phyloP scores from a whole-genome alignment of 2,888 invertebrate species.

The Drosophila paranaensis region DNA sequence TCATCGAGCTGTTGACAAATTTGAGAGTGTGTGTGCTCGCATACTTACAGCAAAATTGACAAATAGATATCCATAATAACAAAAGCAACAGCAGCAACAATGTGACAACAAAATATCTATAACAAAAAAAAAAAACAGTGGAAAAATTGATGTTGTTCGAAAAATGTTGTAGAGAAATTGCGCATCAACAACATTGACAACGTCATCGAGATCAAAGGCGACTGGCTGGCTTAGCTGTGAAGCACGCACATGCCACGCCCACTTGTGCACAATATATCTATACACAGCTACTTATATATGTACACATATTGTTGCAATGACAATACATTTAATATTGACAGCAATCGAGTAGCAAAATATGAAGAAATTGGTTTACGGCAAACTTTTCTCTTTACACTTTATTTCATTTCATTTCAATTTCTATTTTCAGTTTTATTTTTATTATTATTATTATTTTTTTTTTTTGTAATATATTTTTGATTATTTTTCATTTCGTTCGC shows the following conservation, averaged over 20 bases:
- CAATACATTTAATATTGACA: constrained; percentile 69
- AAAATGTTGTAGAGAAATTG: constrained; percentile 71
- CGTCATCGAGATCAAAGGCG: constrained; percentile 72
- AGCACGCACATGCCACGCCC: constrained; percentile 29
- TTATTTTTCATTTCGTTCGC: constrained; percentile 48
- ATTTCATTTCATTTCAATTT: constrained; percentile 18
- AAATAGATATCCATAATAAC: constrained; percentile 45
- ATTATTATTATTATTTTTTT: too few species aligned
- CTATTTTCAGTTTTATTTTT: constrained; percentile 9
- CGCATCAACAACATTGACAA: constrained; percentile 67
- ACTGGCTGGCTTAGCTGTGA: constrained; percentile 59
- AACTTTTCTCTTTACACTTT: constrained; percentile 31
- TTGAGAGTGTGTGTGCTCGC: constrained; percentile 38
- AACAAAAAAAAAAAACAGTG: background rate
- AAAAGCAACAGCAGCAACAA: constrained; percentile 32
- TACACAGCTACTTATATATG: background rate
- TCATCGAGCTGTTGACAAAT: constrained; percentile 41
- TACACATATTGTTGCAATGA: constrained; percentile 50
- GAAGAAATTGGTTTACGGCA: constrained; percentile 52
- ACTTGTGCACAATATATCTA: constrained; percentile 1
- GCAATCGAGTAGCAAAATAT: constrained; percentile 28
- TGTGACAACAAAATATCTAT: constrained; percentile 24
- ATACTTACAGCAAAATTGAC: constrained; percentile 49
- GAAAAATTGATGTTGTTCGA: constrained; percentile 72
- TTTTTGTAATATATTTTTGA: constrained; percentile 28